Conservation (phyloP, 2,888 invertebrate genomes). For the Meiosimyza platycephala region DNA sequence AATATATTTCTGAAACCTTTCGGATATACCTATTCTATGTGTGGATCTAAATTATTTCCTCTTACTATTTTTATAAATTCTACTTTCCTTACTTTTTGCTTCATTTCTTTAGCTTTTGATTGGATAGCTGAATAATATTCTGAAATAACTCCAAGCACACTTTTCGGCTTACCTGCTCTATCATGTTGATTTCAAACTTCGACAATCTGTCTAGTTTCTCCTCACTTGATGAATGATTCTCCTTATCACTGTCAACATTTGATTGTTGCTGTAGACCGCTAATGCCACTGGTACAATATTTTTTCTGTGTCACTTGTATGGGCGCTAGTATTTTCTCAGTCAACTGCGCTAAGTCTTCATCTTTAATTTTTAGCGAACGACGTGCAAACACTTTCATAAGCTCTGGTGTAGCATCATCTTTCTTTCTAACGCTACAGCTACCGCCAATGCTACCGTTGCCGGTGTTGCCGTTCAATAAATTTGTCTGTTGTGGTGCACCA, state of each 20-base stretch:
- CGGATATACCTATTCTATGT: too few relatives aligned
- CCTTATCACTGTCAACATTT: slow-evolving; percentile 77
- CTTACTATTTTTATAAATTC: too few relatives aligned
- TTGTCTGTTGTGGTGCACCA: slow-evolving; percentile 48
- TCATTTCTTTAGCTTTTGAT: too few relatives aligned
- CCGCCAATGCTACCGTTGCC: slow-evolving; percentile 47
- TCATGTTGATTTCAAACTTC: slow-evolving; percentile 51
- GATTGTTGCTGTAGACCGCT: slow-evolving; percentile 47
- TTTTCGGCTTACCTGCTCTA: neutral
- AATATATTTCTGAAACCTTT: too few relatives aligned
- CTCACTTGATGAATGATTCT: slow-evolving; percentile 73
- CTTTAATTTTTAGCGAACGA: slow-evolving; percentile 83
- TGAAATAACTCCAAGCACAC: too few relatives aligned
- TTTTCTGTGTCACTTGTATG: slow-evolving; percentile 59
- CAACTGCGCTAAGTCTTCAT: slow-evolving; percentile 74
- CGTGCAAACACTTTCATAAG: slow-evolving; percentile 85
- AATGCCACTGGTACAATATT: slow-evolving; percentile 62
- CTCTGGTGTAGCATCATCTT: slow-evolving; percentile 80
- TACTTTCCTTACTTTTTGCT: too few relatives aligned
- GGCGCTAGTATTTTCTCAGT: slow-evolving; percentile 43
- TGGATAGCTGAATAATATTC: too few relatives aligned
- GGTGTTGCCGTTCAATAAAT: slow-evolving; percentile 42
- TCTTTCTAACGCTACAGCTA: slow-evolving; percentile 26
- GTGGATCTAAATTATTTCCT: too few relatives aligned
- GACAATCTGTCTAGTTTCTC: slow-evolving; percentile 67